Percentiles rank a stretch among this genome's conserved stretches.
Evolutionary conservation across 2,888 invertebrate species (phyloP).

Genomic region (Lasioglossum calceatum): DNA sequence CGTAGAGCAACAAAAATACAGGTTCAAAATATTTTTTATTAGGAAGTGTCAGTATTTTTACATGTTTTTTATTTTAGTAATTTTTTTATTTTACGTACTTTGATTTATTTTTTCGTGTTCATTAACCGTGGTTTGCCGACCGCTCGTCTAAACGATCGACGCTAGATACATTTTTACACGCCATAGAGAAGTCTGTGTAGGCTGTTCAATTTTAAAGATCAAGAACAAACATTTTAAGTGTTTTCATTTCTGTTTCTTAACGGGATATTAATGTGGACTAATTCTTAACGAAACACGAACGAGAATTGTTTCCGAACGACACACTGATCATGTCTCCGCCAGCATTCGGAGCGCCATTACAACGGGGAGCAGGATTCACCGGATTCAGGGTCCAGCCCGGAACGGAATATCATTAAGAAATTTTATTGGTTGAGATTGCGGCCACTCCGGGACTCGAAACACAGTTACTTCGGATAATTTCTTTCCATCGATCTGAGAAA

Average conservation of each 20-base stretch:
- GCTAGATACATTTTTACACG: neutral
- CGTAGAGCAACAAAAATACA: no score
- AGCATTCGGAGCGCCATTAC: neutral
- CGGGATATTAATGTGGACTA: no score
- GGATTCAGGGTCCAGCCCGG: neutral
- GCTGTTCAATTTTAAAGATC: neutral
- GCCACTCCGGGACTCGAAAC: neutral
- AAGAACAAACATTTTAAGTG: neutral
- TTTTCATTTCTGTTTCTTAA: no score
- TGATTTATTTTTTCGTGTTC: no score
- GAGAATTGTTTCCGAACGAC: neutral
- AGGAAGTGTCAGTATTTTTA: no score
- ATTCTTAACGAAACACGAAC: neutral
- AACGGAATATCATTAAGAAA: neutral
- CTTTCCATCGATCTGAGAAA: neutral
- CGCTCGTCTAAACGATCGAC: neutral
- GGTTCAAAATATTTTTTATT: no score
- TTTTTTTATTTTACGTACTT: no score
- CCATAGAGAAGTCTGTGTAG: no score
- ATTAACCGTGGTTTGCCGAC: no score
- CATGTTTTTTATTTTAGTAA: no score
- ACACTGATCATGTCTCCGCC: neutral
- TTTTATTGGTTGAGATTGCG: neutral
- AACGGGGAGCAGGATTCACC: neutral
- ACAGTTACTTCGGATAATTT: conserved; percentile 2